Evolutionary conservation across 2,113 vertebrate genomes (phyloP), one percentile per base, ranked within the genome.

Genomic region (Mus pahari): DNA sequence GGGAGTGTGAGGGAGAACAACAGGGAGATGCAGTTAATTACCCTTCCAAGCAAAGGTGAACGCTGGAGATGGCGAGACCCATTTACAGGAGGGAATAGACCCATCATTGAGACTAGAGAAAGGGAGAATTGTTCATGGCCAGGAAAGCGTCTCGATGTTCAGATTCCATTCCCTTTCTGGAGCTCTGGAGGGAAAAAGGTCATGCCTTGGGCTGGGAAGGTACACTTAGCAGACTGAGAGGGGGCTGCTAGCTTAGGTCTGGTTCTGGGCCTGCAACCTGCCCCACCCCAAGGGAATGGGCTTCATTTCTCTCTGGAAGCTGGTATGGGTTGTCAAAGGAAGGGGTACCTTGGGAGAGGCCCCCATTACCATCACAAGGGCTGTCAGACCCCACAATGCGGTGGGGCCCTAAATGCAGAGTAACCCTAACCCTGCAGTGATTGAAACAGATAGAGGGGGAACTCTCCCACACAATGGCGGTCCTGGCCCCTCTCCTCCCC

Each of bases 41-140:
- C 95, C 94, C 89, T 92, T 87, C 97, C 95, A 95, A 96, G 97
- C 96, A 94, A 92, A 96, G 97, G 97, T 96, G 97, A 96, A 93
- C 96, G 93, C 94, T 97, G 94, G 96, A 97, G 97, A 97, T 97
- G 96, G 92, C 84, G 90, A 97, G 97, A 95, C 97, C 97, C 94
- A 97, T 97, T 97, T 97, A 97, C 82, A 96, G 95, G 96, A 94
- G 96, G 97, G 97, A 98, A 98, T 97, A 97, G 97, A 97, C 93
- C 97, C 97, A 96, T 96, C 97, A 97, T 97, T 97, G 97, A 97
- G 90, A 97, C 95, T 78, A 96, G 97, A 98, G 97, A 98, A 98
- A 96, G 94, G 94, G 90, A 96, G 97, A 96, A 98, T 97, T 97
- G 96, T 97, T 97, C 90, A 58, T 90, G 86, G 96, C 95, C 96